Percentiles rank a stretch among this genome's conserved stretches.
Conservation (phyloP, 1,140 invertebrate genomes). For the Limonius californicus region DNA sequence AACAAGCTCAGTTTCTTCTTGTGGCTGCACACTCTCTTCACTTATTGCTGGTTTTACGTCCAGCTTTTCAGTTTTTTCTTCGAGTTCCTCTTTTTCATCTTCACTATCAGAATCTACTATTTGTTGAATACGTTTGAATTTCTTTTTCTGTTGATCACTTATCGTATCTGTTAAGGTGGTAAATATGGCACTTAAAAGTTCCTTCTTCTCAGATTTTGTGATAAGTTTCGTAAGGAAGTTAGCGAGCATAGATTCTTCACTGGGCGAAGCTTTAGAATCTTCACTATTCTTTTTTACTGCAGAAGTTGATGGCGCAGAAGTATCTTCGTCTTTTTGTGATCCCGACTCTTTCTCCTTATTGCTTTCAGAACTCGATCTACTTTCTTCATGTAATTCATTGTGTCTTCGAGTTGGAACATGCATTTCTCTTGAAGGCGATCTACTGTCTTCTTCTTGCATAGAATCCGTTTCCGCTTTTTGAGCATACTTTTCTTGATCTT, state of each 20-base stretch:
- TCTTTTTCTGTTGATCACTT: slow-evolving; percentile 5
- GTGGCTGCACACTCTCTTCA: neutral
- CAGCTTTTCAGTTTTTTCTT: neutral
- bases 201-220: slow-evolving; percentile 23
- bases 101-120: slow-evolving; percentile 7
- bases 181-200: slow-evolving; percentile 30
- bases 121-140: slow-evolving; percentile 16
- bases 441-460: too few species aligned
- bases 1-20: neutral
- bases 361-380: neutral
- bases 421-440: too few species aligned
- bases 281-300: slow-evolving; percentile 7
- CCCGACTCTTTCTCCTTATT: too few species aligned
- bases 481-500: slow-evolving; percentile 9
- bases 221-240: slow-evolving; percentile 37
- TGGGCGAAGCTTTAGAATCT: neutral
- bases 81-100: neutral
- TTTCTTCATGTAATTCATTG: slow-evolving; percentile 2
- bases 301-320: too few species aligned
- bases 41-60: neutral
- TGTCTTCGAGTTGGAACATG: too few species aligned
- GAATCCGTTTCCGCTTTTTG: slow-evolving; percentile 14
- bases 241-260: neutral
- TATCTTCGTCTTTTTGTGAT: neutral
- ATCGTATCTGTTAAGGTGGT: slow-evolving; percentile 21